Conservation (phyloP, 2,113 vertebrate genomes). For the Callorhinus ursinus region DNA sequence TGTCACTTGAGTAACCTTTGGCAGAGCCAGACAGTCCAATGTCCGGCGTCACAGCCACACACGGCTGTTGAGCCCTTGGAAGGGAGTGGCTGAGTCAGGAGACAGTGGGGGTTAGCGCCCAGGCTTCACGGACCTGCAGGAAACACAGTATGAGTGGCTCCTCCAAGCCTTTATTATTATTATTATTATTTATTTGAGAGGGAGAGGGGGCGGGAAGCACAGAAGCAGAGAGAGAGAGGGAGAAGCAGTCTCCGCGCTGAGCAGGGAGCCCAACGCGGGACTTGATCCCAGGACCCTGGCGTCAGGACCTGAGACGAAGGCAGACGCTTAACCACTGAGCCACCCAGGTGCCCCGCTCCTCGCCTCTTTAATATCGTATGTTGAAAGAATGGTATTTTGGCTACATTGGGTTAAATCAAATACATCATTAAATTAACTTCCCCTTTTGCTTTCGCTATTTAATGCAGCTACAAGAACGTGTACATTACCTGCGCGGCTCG, state of each 20-base stretch:
- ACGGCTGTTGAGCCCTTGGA: not conserved
- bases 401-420: not conserved
- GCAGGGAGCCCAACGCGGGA: not conserved
- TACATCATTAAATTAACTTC: not conserved
- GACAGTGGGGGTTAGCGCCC: rapidly evolving
- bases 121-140: rapidly evolving
- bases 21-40: rapidly evolving
- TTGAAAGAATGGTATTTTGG: rapidly evolving
- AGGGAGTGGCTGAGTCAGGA: rapidly evolving
- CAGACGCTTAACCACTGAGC: not conserved
- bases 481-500: rapidly evolving
- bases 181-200: not conserved
- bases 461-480: rapidly evolving
- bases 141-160: rapidly evolving
- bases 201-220: no score
- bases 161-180: rapidly evolving
- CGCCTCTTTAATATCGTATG: no score
- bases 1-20: not conserved
- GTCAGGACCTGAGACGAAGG: not conserved
- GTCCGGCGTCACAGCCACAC: rapidly evolving
- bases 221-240: not conserved
- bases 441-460: no score
- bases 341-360: not conserved
- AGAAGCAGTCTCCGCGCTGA: no score
- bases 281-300: not conserved